A percentile compares a stretch with the other conserved stretches of the same genome.
Evolutionary conservation across 2,113 vertebrate species (phyloP).

Genomic region (Limnothrissa miodon): DNA sequence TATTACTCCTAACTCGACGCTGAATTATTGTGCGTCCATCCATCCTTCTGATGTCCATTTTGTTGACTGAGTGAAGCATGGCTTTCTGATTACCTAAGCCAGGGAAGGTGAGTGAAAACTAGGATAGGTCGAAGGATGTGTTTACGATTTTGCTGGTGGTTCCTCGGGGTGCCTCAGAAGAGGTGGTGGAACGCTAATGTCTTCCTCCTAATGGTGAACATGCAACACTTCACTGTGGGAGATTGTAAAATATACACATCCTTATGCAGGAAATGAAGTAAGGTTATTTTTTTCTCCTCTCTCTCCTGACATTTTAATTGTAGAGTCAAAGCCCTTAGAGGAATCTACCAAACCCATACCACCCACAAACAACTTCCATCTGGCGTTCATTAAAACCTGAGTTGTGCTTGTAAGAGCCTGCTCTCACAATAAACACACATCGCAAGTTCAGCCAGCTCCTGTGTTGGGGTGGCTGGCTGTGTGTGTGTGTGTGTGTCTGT

Average conservation of each 20-base stretch:
- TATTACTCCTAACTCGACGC: too few relatives aligned
- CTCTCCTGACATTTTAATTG: not conserved
- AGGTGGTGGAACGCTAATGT: not conserved
- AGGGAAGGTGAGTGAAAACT: not conserved
- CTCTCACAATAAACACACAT: constrained; percentile 32
- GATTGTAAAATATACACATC: not conserved
- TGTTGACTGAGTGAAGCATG: not conserved
- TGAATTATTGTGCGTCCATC: not conserved
- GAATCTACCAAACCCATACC: constrained; percentile 19
- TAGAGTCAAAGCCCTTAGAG: not conserved
- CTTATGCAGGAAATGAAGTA: not conserved
- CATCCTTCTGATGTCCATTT: not conserved
- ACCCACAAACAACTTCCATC: constrained; percentile 40
- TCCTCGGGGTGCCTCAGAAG: not conserved
- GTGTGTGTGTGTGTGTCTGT: too few relatives aligned
- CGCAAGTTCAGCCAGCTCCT: constrained; percentile 4
- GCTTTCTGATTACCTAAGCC: not conserved
- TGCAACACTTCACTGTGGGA: not conserved
- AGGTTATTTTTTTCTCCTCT: not conserved
- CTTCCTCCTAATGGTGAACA: not conserved
- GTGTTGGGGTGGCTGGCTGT: too few relatives aligned
- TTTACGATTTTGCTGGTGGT: not conserved
- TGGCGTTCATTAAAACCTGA: constrained; percentile 36
- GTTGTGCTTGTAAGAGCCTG: constrained; percentile 22
- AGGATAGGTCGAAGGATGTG: not conserved